phyloP scores from a whole-genome alignment of 2,888 invertebrate species.

The Drosophila algonquin region DNA sequence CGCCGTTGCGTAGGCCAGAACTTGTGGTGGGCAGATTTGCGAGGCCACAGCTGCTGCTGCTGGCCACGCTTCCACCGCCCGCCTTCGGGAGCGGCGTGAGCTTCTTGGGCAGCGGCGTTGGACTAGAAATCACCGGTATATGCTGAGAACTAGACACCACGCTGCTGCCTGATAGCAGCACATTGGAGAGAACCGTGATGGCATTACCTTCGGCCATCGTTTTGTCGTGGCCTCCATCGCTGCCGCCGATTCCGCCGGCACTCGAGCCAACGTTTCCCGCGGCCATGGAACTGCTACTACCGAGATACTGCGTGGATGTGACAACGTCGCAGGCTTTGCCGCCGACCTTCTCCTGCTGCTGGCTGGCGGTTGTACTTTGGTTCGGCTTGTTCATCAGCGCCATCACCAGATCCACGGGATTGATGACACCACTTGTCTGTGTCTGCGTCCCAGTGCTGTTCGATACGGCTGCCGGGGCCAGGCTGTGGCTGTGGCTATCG shows the following conservation, averaged over 20 bases:
- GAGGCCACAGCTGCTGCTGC: constrained; percentile 67
- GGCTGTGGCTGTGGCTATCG: constrained; percentile 22
- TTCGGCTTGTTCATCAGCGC: constrained; percentile 85
- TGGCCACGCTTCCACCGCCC: constrained; percentile 74
- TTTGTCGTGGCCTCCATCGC: constrained; percentile 40
- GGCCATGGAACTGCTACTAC: constrained; percentile 53
- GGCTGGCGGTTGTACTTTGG: constrained; percentile 42
- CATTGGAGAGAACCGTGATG: constrained; percentile 82
- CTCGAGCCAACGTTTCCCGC: constrained; percentile 57
- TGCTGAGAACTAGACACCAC: constrained; percentile 74
- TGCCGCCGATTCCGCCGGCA: constrained; percentile 6
- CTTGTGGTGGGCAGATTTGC: constrained; percentile 47
- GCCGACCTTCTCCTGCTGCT: constrained; percentile 69
- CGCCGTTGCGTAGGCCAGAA: constrained; percentile 61
- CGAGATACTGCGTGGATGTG: constrained; percentile 72
- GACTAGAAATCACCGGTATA: constrained; percentile 82
- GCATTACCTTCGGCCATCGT: constrained; percentile 71
- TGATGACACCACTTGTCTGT: constrained; percentile 84
- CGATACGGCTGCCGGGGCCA: constrained; percentile 23
- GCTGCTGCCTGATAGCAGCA: constrained; percentile 71
- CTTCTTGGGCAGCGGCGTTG: constrained; percentile 76
- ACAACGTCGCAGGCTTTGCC: constrained; percentile 57
- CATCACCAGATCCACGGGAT: constrained; percentile 87
- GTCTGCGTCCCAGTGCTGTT: constrained; percentile 82
- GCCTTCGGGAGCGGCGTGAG: constrained; percentile 74